Evolutionary conservation across 2,113 vertebrate species (phyloP).

Genomic region (Chloropsis hardwickii): DNA sequence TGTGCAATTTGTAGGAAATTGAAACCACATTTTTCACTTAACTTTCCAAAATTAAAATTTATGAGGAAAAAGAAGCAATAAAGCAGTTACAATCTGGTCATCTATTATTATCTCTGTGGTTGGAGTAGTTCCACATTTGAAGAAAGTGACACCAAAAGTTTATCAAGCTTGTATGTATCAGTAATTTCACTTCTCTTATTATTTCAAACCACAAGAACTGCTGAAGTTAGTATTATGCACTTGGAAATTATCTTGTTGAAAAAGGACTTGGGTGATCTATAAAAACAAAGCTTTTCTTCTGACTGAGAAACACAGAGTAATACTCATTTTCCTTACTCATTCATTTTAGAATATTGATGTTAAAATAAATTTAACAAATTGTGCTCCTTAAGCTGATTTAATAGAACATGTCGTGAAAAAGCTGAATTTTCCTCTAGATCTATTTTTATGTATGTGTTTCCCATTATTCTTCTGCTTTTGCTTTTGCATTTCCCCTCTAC

Average conservation of each 20-base stretch:
- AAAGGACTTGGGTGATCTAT: neutral
- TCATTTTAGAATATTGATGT: neutral
- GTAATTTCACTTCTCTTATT: slow-evolving; percentile 73
- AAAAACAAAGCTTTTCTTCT: slow-evolving; percentile 8
- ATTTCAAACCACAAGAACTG: slow-evolving; percentile 33
- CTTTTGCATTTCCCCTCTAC: neutral
- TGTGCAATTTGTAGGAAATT: slow-evolving; percentile 79
- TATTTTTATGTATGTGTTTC: neutral
- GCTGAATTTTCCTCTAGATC: neutral
- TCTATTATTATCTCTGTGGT: slow-evolving; percentile 83
- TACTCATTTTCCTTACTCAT: neutral
- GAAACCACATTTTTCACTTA: slow-evolving; percentile 85
- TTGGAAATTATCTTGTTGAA: slow-evolving; percentile 1
- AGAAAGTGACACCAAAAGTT: slow-evolving; percentile 71
- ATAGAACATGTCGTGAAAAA: neutral
- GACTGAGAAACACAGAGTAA: neutral
- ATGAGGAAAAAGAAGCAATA: slow-evolving; percentile 81
- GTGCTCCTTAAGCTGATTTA: neutral
- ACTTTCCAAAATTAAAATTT: slow-evolving; percentile 84
- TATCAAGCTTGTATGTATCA: slow-evolving; percentile 67
- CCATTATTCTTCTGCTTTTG: slow-evolving; percentile 16
- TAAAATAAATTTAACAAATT: neutral
- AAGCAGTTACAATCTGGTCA: slow-evolving; percentile 83
- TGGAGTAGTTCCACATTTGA: slow-evolving; percentile 74
- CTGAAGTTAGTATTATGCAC: slow-evolving; percentile 10